Percentiles rank a stretch among this genome's conserved stretches.
phyloP scores from a whole-genome alignment of 2,797 vertebrate genomes.

The Scyliorhinus canicula region DNA sequence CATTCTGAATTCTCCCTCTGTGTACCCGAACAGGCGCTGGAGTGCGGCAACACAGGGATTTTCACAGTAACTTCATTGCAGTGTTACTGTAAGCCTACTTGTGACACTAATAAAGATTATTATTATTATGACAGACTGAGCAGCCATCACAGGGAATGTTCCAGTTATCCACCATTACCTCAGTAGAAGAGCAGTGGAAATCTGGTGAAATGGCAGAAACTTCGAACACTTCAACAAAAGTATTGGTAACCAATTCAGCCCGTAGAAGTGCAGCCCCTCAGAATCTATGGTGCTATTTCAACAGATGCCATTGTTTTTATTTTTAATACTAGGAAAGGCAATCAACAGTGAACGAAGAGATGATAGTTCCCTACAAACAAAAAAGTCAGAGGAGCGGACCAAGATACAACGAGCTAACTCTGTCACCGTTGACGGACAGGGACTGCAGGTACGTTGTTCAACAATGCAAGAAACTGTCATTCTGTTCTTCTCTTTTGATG shows the following conservation, averaged over 20 bases:
- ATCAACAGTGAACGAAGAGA: conserved; percentile 78
- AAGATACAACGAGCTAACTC: conserved; percentile 92
- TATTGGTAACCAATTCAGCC: not conserved
- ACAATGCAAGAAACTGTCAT: no score
- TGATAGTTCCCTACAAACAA: conserved; percentile 54
- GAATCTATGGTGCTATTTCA: not conserved
- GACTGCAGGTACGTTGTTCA: conserved; percentile 71
- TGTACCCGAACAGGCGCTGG: no score
- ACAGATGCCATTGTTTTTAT: not conserved
- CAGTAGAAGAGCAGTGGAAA: not conserved
- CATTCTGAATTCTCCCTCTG: no score
- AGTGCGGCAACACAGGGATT: no score
- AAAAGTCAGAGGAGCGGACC: conserved; percentile 67
- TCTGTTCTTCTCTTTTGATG: not conserved
- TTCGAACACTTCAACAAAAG: no score
- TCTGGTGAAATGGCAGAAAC: not conserved
- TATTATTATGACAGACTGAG: no score
- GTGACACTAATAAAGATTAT: no score
- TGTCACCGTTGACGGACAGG: conserved; percentile 83
- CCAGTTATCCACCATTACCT: not conserved
- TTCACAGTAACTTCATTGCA: no score
- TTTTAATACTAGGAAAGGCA: conserved; percentile 69
- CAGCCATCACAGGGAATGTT: not conserved
- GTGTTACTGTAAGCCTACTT: no score
- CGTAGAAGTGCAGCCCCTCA: not conserved